Evolutionary conservation across 2,888 invertebrate genomes (phyloP).

Genomic region (Epinotia ramella): DNA sequence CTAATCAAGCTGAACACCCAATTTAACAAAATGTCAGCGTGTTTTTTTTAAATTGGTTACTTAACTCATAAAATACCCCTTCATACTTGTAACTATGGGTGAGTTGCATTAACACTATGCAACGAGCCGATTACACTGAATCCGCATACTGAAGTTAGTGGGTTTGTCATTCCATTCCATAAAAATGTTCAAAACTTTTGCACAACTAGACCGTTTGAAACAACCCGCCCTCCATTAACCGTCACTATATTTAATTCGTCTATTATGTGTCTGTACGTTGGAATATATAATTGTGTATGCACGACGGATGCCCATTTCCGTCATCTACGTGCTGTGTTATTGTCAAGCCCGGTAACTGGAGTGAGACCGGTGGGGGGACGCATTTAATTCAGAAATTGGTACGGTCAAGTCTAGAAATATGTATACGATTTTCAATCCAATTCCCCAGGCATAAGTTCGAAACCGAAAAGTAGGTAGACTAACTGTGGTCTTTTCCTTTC

Average conservation of each 20-base stretch:
- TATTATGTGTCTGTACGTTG: slow-evolving; percentile 18
- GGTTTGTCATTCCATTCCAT: too few relatives aligned
- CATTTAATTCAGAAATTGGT: slow-evolving; percentile 3
- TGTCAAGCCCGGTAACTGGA: slow-evolving; percentile 68
- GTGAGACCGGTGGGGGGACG: slow-evolving; percentile 55
- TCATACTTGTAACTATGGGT: too few relatives aligned
- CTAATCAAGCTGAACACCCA: too few relatives aligned
- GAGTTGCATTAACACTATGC: too few relatives aligned
- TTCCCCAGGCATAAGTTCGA: too few relatives aligned
- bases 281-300: slow-evolving; percentile 55
- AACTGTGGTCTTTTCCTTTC: background rate
- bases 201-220: background rate
- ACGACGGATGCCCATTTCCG: slow-evolving; percentile 74
- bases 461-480: background rate
- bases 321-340: slow-evolving; percentile 63
- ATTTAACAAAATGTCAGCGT: too few relatives aligned
- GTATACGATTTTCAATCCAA: too few relatives aligned
- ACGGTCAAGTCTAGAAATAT: background rate
- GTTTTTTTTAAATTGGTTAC: too few relatives aligned
- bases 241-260: background rate
- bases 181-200: too few relatives aligned
- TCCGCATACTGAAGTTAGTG: too few relatives aligned
- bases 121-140: too few relatives aligned
- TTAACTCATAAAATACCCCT: too few relatives aligned
- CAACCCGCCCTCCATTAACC: background rate